Base-by-base conservation (phyloP, 2,888 invertebrate genomes). In the Phanerotoma sp. region DNA sequence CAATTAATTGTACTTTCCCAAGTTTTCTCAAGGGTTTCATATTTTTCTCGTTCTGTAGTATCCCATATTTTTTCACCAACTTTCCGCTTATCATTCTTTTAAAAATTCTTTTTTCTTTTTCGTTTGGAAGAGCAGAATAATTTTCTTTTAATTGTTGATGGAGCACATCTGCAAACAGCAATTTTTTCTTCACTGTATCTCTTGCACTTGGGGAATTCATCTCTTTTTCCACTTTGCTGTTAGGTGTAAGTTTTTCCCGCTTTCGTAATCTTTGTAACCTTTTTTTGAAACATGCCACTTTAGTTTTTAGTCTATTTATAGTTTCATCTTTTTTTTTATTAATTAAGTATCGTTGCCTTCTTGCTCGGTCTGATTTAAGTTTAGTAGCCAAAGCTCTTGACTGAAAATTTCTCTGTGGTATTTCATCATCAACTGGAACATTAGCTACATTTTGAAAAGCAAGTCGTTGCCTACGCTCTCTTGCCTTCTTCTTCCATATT, bases 111-210 rank as follows among this genome's bases (percentile, higher is more conserved):
- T 25, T 25, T 25, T 25, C 7, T 25, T 25, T 7, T 6, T 25
- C 25, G 7, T 25, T 25, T 25, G 5, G 7, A 25, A 25, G 5
- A 25, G 7, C 5, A 25, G 25, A 25, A 25, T 25, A 25, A 25
- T 25, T 25, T 25, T 25, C 25, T 25, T 25, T 25, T 25, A 25
- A 7, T 25, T 25, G 25, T 25, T 25, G 42, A 32, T 42, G 13
- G 20, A 51, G 20, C 32, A 25, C 51, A 22, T 42, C 44, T n/a
- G 41, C 41, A 18, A 51, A 42, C 41, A 51, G 42, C 33, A 51
- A 51, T 28, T 30, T 41, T 44, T 42, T 51, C 30, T 51, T 51
- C 33, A 51, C 41, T 33, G 41, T 21, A 13, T 51, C 41, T 51
- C 51, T 51, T 7, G 51, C 40, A 51, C 33, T 50, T 25, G 50